phyloP scores from a whole-genome alignment of 1,140 invertebrate species.

The Paraescarpia echinospica region DNA sequence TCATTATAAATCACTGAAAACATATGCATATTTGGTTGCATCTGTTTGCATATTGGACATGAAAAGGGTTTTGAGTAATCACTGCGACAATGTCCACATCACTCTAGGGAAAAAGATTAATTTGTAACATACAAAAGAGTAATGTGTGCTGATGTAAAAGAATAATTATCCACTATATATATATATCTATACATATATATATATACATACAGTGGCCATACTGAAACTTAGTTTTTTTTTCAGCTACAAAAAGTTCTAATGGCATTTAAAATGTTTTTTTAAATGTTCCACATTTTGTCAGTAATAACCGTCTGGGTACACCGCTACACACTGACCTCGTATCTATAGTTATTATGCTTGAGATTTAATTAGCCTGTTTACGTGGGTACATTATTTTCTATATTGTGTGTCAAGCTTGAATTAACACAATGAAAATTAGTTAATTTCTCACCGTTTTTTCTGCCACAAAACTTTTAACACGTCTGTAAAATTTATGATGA shows the following conservation, averaged over 20 bases:
- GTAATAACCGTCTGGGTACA: neutral
- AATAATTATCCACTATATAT: too few species aligned
- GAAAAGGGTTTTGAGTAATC: neutral
- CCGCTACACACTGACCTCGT: neutral
- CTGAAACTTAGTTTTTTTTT: neutral
- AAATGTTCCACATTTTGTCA: neutral
- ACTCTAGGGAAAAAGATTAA: neutral
- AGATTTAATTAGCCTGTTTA: neutral
- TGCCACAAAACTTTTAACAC: neutral
- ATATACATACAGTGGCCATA: neutral
- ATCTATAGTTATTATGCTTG: neutral
- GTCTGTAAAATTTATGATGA: too few species aligned
- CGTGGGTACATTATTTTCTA: neutral
- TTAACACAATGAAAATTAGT: neutral
- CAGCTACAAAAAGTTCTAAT: neutral
- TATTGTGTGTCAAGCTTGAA: neutral
- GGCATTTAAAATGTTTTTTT: neutral
- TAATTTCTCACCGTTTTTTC: neutral
- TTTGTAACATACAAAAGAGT: neutral
- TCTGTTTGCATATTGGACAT: neutral
- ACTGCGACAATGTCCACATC: neutral
- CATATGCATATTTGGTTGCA: neutral
- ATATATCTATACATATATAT: neutral
- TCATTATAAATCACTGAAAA: neutral
- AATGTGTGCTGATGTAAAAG: too few species aligned